Conservation (phyloP, 2,113 vertebrate species). For the Pelobates fuscus region DNA sequence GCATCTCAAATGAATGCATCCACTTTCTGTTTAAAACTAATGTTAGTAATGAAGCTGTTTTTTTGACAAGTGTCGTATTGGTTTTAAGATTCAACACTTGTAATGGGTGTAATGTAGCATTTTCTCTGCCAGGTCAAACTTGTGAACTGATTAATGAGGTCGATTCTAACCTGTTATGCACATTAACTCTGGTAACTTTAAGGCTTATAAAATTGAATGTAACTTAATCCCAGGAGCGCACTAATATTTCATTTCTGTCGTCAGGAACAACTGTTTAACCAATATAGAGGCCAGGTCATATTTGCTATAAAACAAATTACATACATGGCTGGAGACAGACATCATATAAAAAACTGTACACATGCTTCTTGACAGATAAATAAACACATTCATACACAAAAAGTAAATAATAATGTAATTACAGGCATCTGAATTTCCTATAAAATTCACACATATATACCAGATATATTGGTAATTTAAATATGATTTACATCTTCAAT, state of each 20-base stretch:
- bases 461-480: too few species aligned
- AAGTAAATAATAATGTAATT: too few species aligned
- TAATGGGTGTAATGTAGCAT: constrained; percentile 48
- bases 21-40: constrained; percentile 3
- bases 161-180: constrained; percentile 46
- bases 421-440: too few species aligned
- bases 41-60: constrained; percentile 11
- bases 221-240: constrained; percentile 27
- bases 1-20: neutral
- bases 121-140: constrained; percentile 43
- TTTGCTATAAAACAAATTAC: constrained; percentile 12
- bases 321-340: neutral
- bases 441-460: too few species aligned
- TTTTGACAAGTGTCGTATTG: neutral
- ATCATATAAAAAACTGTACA: neutral
- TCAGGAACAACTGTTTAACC: neutral
- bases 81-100: constrained; percentile 16
- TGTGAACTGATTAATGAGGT: constrained; percentile 47
- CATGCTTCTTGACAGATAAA: neutral
- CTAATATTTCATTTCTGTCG: constrained; percentile 42
- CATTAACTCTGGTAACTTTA: constrained; percentile 44
- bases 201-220: constrained; percentile 32
- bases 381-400: neutral
- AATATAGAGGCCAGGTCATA: neutral
- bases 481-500: too few species aligned